Percentiles rank a stretch among this genome's conserved stretches.
Evolutionary conservation across 2,113 vertebrate genomes (phyloP).

Genomic region (Leucosticte australis): DNA sequence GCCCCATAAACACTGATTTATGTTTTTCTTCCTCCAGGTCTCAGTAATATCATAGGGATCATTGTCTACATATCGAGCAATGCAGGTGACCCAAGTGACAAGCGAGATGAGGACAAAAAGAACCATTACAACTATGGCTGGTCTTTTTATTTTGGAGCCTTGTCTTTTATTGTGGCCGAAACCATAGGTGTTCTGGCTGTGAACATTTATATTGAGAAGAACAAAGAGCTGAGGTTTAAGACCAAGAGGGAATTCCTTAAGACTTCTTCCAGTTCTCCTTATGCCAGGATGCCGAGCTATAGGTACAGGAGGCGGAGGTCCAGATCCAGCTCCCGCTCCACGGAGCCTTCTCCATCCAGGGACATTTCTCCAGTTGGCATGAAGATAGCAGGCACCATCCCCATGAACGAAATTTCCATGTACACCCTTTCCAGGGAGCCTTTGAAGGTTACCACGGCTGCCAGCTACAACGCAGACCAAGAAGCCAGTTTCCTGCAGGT

Average conservation of each 20-base stretch:
- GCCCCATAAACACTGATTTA: neutral
- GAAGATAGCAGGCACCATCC: slow-evolving; percentile 84
- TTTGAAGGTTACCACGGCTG: slow-evolving; percentile 81
- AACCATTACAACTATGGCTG: slow-evolving; percentile 96
- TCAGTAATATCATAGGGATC: slow-evolving; percentile 99
- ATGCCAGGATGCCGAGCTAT: slow-evolving; percentile 95
- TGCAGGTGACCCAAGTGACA: slow-evolving; percentile 92
- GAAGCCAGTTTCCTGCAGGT: slow-evolving; percentile 92
- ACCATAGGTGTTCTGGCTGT: slow-evolving; percentile 94
- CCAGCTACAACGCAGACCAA: slow-evolving; percentile 90
- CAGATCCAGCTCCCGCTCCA: slow-evolving; percentile 89
- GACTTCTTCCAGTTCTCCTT: slow-evolving; percentile 91
- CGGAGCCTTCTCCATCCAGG: slow-evolving; percentile 87
- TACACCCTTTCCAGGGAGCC: slow-evolving; percentile 92
- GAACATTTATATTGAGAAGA: slow-evolving; percentile 98
- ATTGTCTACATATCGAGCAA: slow-evolving; percentile 99
- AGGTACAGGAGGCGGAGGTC: slow-evolving; percentile 89
- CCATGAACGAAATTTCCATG: slow-evolving; percentile 94
- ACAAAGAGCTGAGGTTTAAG: slow-evolving; percentile 91
- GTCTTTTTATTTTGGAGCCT: slow-evolving; percentile 98
- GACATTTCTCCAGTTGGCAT: slow-evolving; percentile 86
- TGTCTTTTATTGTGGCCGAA: slow-evolving; percentile 97
- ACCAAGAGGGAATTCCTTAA: slow-evolving; percentile 89
- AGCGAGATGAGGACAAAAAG: slow-evolving; percentile 94
- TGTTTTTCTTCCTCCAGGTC: slow-evolving; percentile 74